Evolutionary conservation across 1,140 invertebrate species (phyloP), one percentile per base, ranked within the genome.

Genomic region (Cephus cinctus): DNA sequence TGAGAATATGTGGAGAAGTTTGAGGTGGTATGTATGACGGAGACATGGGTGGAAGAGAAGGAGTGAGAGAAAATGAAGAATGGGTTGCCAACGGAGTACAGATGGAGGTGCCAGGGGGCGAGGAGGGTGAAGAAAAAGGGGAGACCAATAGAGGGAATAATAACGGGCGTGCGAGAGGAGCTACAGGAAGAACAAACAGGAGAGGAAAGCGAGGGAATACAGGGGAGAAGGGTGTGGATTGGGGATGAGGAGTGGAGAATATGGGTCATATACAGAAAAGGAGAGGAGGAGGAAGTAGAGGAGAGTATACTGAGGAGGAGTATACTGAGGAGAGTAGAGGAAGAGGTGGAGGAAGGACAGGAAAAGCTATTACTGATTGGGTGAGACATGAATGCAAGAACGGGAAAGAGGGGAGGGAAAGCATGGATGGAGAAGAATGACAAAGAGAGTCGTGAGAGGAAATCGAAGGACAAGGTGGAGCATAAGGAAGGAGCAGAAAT

Each of bases 1-100:
- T 47, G 45, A n/a, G 25, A 30, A 30, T 30, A 30, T n/a, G 19
- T 45, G 8, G 19, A 25, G 22, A 20, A 11, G 2, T 39, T 22
- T 12, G 45, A 47, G 1, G 35, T 47, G 22, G 18, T 47, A 4
- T 5, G 15, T 0, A 39, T 47, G 45, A 18, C 27, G 2, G 45
- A 38, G 19, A 47, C 45, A 11, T 47, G 45, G 45, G 16, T 40
- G 4, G 30, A 39, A 18, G 36, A 47, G 11, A 21, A 40, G 11
- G 15, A 35, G 12, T 47, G 45, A 35, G 2, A 8, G 8, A n/a
- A 5, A 12, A 23, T 38, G 15, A 16, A 15, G 18, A 9, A 39
- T 2, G n/a, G 12, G 18, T 22, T 38, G 22, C 11, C 21, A 12
- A 22, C 21, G 9, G 38, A 19, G 9, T 40, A 11, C 4, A 38